Base-by-base conservation (phyloP, 2,113 vertebrate species). In the Bubalus kerabau region DNA sequence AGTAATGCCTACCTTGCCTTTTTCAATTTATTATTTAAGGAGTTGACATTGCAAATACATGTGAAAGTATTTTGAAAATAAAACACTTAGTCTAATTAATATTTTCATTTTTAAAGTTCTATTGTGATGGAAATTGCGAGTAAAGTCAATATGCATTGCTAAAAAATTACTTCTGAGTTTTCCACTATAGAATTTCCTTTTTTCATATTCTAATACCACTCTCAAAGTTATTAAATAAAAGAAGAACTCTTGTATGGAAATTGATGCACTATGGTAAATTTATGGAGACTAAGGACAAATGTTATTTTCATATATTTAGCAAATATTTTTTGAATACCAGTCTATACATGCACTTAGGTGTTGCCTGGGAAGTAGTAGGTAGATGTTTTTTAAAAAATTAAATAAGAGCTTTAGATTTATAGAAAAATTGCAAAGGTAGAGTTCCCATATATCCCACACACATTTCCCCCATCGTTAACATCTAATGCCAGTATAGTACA, bases 61-160 rank as follows among this genome's bases (percentile, higher is more conserved):
- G 5, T 94, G 32, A 84, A 90, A 52, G 5, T 92, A 76, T 87
- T 98, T 87, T 84, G 28, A 90, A 97, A 88, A 48, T 83, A 90
- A 95, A 90, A 60, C 57, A 43, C 26, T 32, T 71, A 87, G 16
- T 78, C 6, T 94, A 43, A 76, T 54, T 81, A 36, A 30, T 15
- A 60, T 81, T 78, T 81, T 54, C 24, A 82, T 60, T 95, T 94
- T 71, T 13, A 80, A 90, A 59, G 1, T 87, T 96, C 71, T 80
- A 1, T 40, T 89, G 17, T 92, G 74, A 48, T 94, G n/a, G 28
- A 89, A 23, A 50, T 64, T 90, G 64, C 57, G 86, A 83, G 21
- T 74, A 50, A 59, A 92, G 8, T 81, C 71, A 87, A 56, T 81
- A 85, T 89, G 83, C 93, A 80, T 26, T 89, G 24, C 17, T 76